Evolutionary conservation across 2,888 invertebrate genomes (phyloP).

Genomic region (Diloba caeruleocephala): DNA sequence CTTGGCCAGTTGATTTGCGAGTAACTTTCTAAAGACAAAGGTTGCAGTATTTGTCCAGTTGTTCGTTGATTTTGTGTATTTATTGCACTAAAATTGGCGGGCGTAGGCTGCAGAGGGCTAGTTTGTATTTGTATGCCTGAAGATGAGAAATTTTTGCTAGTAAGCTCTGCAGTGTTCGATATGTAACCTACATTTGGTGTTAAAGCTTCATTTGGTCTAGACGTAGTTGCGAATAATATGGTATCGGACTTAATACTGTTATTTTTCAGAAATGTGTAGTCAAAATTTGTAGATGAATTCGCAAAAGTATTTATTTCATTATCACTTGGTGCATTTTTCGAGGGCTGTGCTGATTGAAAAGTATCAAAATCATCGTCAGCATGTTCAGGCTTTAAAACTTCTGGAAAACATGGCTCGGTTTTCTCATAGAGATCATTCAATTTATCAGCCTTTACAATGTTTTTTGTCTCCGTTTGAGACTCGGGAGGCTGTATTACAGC

Average conservation of each 20-base stretch:
- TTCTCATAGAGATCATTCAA: slow-evolving; percentile 27
- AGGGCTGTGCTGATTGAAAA: slow-evolving; percentile 80
- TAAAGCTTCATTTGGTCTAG: slow-evolving; percentile 61
- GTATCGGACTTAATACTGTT: slow-evolving; percentile 65
- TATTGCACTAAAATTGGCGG: slow-evolving; percentile 50
- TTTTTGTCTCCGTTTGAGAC: slow-evolving; percentile 6
- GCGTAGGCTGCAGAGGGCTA: slow-evolving; percentile 72
- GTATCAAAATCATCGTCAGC: slow-evolving; percentile 83
- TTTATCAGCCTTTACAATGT: slow-evolving; percentile 14
- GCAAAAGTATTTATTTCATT: slow-evolving; percentile 44
- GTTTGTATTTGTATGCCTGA: slow-evolving; percentile 40
- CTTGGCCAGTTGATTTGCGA: slow-evolving; percentile 91
- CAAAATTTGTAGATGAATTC: slow-evolving; percentile 53
- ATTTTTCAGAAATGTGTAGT: slow-evolving; percentile 59
- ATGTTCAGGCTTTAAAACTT: slow-evolving; percentile 29
- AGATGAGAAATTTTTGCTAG: slow-evolving; percentile 49
- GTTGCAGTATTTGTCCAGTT: slow-evolving; percentile 83
- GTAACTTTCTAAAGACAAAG: slow-evolving; percentile 83
- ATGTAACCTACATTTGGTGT: slow-evolving; percentile 53
- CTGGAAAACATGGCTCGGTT: slow-evolving; percentile 27
- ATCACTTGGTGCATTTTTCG: slow-evolving; percentile 50
- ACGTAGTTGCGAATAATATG: slow-evolving; percentile 64
- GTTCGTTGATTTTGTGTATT: slow-evolving; percentile 67
- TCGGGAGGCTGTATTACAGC: slow-evolving; percentile 8
- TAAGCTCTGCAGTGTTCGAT: slow-evolving; percentile 46